Conservation (phyloP, 2,888 invertebrate species). For the Caenorhabditis sp. region DNA sequence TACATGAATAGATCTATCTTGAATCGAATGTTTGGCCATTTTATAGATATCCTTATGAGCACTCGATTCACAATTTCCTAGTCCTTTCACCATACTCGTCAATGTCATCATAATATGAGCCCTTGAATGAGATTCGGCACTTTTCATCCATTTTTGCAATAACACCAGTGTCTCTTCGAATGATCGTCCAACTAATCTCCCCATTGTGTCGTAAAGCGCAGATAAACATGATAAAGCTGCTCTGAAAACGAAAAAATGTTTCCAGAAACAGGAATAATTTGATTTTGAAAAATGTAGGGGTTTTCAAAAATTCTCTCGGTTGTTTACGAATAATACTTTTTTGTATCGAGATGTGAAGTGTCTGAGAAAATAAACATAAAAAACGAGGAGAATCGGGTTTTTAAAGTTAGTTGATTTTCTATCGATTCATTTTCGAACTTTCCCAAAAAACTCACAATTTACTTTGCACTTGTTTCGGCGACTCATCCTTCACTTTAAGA, state of each 20-base stretch:
- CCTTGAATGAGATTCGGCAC: constrained; percentile 92
- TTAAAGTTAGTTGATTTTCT: no score
- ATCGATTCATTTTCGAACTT: no score
- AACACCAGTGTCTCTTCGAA: constrained; percentile 97
- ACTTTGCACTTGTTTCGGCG: constrained; percentile 79
- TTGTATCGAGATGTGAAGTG: no score
- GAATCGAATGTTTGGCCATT: constrained; percentile 84
- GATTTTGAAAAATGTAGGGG: no score
- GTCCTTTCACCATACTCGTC: constrained; percentile 89
- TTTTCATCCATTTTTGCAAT: constrained; percentile 86
- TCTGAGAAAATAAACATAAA: no score
- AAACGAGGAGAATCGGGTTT: no score
- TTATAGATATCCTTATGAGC: constrained; percentile 89
- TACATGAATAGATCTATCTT: constrained; percentile 90
- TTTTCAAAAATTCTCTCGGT: no score
- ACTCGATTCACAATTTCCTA: constrained; percentile 89
- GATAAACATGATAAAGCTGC: constrained; percentile 92
- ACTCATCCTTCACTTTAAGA: constrained; percentile 94
- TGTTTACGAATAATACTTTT: no score
- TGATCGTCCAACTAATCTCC: constrained; percentile 96
- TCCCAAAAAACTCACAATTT: constrained; percentile 25
- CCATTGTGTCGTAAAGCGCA: constrained; percentile 95
- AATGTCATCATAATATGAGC: constrained; percentile 96
- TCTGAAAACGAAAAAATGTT: no score
- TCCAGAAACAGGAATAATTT: constrained; percentile 3